Base-by-base conservation (phyloP, 23 tunicate species). In the Aplidium turbinatum region DNA sequence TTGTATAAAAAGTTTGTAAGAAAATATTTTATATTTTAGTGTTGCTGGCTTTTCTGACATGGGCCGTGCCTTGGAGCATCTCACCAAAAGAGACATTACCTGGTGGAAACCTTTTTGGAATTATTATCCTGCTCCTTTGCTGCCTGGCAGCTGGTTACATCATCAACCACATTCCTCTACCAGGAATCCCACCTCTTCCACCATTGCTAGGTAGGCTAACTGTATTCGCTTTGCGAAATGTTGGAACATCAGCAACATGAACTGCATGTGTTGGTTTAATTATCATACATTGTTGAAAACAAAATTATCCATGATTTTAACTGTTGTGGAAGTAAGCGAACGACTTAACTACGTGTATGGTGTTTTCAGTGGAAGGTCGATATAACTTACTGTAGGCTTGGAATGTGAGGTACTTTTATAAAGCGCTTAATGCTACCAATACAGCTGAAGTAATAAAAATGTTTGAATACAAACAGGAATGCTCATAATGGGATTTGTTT, bases 71-170 rank as follows among this genome's bases (percentile, higher is more conserved):
- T 11, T 78, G 83, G 83, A 54, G 54, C 33, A 57, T 78, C 9
- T 27, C 38, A 11, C 36, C 36, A 7, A 62, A 78, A 0, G 74
- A 78, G 3, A 33, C 53, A 2, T 26, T 65, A 9, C 83, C 83
- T 3, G 83, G 83, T 11, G 83, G 83, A 46, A 78, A 78, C 76
- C 39, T 85, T 3, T 85, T 85, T 65, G 71, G 84, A 23, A 64
- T 78, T 40, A 65, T 78, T 29, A 48, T 78, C 34, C 31, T 78
- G 30, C 22, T 78, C 1, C 35, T 54, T 1, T 47, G 35, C 2
- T 78, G 73, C 47, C n/a, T 65, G 23, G 53, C 39, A 6, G 66
- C 73, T 1, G 83, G 83, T 18, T 78, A 27, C 30, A 9, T 65
- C 3, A 35, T 78, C 4, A 54, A 35, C 33, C 50, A 65, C 32